Base-by-base conservation (phyloP, 2,113 vertebrate species). In the Onychorhynchus coronatus region DNA sequence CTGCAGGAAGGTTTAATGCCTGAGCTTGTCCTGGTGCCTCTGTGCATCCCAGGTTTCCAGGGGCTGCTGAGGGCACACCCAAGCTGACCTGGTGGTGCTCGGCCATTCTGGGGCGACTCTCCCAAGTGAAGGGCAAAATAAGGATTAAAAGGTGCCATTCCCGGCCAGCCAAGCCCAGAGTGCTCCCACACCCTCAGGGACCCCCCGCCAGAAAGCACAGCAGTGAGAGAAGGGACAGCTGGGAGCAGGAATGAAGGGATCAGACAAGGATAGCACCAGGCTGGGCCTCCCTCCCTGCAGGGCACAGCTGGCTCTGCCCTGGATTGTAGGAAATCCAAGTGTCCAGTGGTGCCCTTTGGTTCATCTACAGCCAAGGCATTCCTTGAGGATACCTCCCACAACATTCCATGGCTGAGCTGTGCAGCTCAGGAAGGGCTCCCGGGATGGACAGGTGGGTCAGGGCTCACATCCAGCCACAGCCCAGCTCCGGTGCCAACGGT, bases 311-410 rank as follows among this genome's bases (percentile, higher is more conserved):
- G 65, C 95, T 93, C 94, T 74, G 95, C 97, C 92, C 95, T 61
- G 95, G 95, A 94, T n/a, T 81, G 97, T 97, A 75, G 89, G 42
- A 92, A 93, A 97, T 49, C 93, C 92, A 94, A 80, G 23, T 81
- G 86, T 91, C 94, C 96, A 92, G 46, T 73, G 96, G 93, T 95
- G 77, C 94, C 94, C 97, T 97, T 96, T 95, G 97, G 93, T 96
- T 97, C 96, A 80, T 79, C 96, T 97, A 94, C 97, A 97, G 49
- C 88, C 88, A 84, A 84, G 79, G 88, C 49, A 33, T 70, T 83
- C 79, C 88, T 27, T 47, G 1, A 10, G 79, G 79, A 76, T 23
- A 25, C 79, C 88, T 89, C 25, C 88, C 14, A 1, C 88, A 35
- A 55, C 63, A 70, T 35, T 49, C 55, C 56, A 2, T 3, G 79